phyloP scores from a whole-genome alignment of 2,113 vertebrate genomes.

The Zosterops japonicus region DNA sequence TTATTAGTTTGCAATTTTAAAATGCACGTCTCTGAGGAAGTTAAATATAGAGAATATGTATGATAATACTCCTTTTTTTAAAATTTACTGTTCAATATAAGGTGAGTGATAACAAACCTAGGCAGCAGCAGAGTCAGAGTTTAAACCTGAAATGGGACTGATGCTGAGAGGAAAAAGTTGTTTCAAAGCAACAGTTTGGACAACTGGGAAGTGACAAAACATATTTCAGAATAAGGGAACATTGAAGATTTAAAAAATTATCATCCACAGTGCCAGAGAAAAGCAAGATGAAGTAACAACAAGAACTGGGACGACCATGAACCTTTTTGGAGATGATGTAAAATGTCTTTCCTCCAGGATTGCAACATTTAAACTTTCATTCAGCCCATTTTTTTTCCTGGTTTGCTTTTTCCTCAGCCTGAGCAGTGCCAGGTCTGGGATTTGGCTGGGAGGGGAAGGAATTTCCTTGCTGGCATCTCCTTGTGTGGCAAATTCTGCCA shows the following conservation, averaged over 20 bases:
- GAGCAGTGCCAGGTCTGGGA: not conserved
- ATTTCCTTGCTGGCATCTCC: not conserved
- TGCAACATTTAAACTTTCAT: not conserved
- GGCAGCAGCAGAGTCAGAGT: not conserved
- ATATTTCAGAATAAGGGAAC: not conserved
- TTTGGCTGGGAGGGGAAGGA: not conserved
- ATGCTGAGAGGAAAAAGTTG: not conserved
- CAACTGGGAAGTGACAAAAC: not conserved
- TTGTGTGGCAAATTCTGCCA: not conserved
- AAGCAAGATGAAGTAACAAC: not conserved
- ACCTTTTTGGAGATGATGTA: no score
- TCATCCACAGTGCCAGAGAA: not conserved
- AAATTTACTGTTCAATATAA: not conserved
- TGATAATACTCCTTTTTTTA: fast-evolving
- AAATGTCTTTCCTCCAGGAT: not conserved
- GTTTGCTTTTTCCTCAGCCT: not conserved
- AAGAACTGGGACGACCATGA: not conserved
- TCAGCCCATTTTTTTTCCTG: not conserved
- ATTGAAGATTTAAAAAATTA: fast-evolving
- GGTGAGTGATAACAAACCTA: not conserved
- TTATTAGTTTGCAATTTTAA: not conserved
- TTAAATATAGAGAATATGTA: not conserved
- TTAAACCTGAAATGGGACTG: not conserved
- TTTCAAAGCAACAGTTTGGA: not conserved
- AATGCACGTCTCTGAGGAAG: not conserved